Conservation (phyloP, 2,888 invertebrate species). For the Pristionchus mayeri region DNA sequence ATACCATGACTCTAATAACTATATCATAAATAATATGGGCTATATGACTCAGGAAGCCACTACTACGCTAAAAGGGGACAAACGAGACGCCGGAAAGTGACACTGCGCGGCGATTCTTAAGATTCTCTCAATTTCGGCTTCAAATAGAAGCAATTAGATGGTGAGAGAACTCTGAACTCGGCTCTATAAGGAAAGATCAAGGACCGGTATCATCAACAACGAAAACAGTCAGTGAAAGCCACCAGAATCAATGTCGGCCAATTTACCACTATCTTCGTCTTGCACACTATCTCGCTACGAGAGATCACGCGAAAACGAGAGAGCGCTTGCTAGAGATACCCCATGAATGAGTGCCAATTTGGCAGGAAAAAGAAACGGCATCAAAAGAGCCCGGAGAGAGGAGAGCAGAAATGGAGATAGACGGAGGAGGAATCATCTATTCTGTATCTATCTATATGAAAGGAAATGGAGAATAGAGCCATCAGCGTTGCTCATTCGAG, state of each 20-base stretch:
- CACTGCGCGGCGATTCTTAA: neutral
- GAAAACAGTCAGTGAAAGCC: neutral
- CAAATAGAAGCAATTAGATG: neutral
- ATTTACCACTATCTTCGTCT: neutral
- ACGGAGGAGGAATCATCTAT: slow-evolving; percentile 1
- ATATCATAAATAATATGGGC: too few species aligned
- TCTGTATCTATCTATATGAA: slow-evolving; percentile 10
- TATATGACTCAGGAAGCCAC: too few species aligned
- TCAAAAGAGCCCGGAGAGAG: slow-evolving; percentile 44
- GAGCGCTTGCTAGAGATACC: neutral
- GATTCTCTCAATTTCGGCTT: neutral
- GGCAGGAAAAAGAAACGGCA: neutral
- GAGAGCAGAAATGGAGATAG: neutral
- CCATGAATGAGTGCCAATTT: slow-evolving; percentile 32
- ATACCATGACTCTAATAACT: too few species aligned
- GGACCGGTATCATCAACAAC: neutral
- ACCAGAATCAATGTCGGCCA: neutral
- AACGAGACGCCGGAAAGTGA: neutral
- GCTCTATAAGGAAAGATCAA: neutral
- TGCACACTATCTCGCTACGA: neutral
- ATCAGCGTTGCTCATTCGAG: neutral
- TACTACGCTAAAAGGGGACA: too few species aligned
- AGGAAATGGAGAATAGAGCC: too few species aligned
- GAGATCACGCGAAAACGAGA: neutral
- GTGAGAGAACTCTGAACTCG: neutral